Conservation (phyloP, 2,797 vertebrate genomes). For the Lithobates pipiens region DNA sequence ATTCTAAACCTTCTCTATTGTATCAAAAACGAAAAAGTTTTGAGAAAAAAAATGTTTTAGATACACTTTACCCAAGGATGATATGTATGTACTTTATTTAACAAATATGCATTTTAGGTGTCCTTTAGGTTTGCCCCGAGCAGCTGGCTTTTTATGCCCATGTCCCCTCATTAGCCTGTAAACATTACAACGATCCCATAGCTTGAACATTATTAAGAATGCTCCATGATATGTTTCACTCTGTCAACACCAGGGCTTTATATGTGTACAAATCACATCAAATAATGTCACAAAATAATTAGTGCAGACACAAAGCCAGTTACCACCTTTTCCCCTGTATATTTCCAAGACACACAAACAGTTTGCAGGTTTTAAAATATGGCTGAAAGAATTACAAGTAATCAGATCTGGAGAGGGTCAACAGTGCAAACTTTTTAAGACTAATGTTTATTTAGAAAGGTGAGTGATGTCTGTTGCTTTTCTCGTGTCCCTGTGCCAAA, state of each 20-base stretch:
- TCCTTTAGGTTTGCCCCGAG: no score
- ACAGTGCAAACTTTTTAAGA: constrained; percentile 97
- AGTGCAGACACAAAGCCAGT: constrained; percentile 44
- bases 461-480: constrained; percentile 92
- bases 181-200: constrained; percentile 22
- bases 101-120: no score
- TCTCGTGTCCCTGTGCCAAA: constrained; percentile 82
- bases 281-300: constrained; percentile 45
- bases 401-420: constrained; percentile 90
- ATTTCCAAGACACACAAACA: constrained; percentile 40
- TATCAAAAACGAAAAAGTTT: no score
- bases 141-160: no score
- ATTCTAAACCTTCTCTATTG: no score
- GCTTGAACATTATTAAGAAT: constrained; percentile 26
- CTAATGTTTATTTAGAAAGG: constrained; percentile 99
- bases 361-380: constrained; percentile 70
- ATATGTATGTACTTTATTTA: no score
- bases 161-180: constrained; percentile 16
- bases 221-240: constrained; percentile 21
- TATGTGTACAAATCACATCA: constrained; percentile 35
- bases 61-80: no score
- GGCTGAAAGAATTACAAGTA: constrained; percentile 81
- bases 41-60: no score
- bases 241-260: constrained; percentile 11
- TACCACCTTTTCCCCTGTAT: constrained; percentile 44